A percentile compares a stretch with the other conserved stretches of the same genome.
Evolutionary conservation across 92 coral and sea anemone genomes (phyloP).

Genomic region (Zoanthus gigantus): DNA sequence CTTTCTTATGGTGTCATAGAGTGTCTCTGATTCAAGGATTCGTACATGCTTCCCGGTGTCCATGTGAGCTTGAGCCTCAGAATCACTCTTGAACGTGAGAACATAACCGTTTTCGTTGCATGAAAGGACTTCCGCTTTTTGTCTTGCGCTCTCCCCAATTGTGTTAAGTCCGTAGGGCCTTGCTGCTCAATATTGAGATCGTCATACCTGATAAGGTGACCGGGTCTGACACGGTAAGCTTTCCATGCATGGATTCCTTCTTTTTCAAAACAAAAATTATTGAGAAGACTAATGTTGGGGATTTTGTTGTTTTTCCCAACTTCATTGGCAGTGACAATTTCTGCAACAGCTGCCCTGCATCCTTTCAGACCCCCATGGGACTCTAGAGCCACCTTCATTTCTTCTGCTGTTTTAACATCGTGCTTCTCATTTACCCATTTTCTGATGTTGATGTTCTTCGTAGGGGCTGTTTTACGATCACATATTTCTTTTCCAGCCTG

Average conservation of each 20-base stretch:
- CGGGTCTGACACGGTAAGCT: slow-evolving; percentile 43
- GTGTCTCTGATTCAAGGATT: slow-evolving; percentile 47
- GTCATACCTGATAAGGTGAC: slow-evolving; percentile 21
- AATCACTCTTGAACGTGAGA: slow-evolving; percentile 55
- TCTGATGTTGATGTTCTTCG: slow-evolving; percentile 33
- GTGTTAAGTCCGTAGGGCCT: slow-evolving; percentile 30
- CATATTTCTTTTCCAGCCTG: slow-evolving; percentile 33
- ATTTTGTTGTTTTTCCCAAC: slow-evolving; percentile 48
- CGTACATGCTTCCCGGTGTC: slow-evolving; percentile 56
- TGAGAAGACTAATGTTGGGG: slow-evolving; percentile 39
- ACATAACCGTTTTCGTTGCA: slow-evolving; percentile 55
- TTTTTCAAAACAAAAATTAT: slow-evolving; percentile 53
- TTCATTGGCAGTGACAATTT: slow-evolving; percentile 36
- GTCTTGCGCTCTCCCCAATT: slow-evolving; percentile 35
- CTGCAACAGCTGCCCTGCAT: slow-evolving; percentile 49
- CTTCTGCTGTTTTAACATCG: slow-evolving; percentile 53
- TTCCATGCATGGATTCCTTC: slow-evolving; percentile 44
- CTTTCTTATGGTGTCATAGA: slow-evolving; percentile 51
- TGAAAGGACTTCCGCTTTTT: slow-evolving; percentile 39
- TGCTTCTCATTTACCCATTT: slow-evolving; percentile 51
- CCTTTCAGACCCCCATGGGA: slow-evolving; percentile 43
- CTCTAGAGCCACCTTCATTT: slow-evolving; percentile 30
- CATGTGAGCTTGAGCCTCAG: slow-evolving; percentile 56
- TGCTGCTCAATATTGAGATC: slow-evolving; percentile 22
- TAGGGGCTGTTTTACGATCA: slow-evolving; percentile 46